Evolutionary conservation across 2,888 invertebrate species (phyloP), one percentile per base, ranked within the genome.

Genomic region (Germaria angustata): DNA sequence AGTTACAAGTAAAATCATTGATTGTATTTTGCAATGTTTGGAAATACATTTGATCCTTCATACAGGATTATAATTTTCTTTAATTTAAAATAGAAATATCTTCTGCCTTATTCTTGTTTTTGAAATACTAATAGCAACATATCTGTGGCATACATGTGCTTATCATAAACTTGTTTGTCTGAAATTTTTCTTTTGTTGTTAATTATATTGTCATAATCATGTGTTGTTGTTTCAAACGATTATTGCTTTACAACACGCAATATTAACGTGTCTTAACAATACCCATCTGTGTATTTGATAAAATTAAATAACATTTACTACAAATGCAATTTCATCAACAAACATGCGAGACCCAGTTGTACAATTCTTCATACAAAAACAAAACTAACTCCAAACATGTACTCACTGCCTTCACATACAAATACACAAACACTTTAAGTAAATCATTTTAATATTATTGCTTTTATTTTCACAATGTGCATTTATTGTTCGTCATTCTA

Each of bases 171-270:
- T 24, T 39, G 36, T 44, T 39, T 72, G 15, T 68, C 68, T 53
- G 34, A 22, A 44, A n/a, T 69, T 32, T 11, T 65, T 72, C n/a
- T 36, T 9, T 20, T 57, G 36, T 69, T 75, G 63, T 81, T 81
- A 81, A 81, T 81, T 81, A 81, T 81, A 78, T 69, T 78, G 81
- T 81, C 78, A 78, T 81, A 81, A 81, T 81, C 78, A 81, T 69
- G 65, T 81, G 81, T 69, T 78, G 78, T 78, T 57, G 32, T 49
- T 41, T 51, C 22, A 72, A 53, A 69, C 73, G 68, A 51, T 73
- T 63, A 81, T 78, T 78, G 69, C 73, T 63, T 44, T 51, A 41
- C 59, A 73, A 59, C 78, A 81, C 69, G 78, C 81, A 78, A 81
- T 78, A 69, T 78, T 65, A 49, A 63, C 49, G 32, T 57, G 32